These are phyloP conservation scores for Onychomys leucogaster DNA, from an alignment of 2,797 vertebrate species.

Conservation along the genomic window DNA sequence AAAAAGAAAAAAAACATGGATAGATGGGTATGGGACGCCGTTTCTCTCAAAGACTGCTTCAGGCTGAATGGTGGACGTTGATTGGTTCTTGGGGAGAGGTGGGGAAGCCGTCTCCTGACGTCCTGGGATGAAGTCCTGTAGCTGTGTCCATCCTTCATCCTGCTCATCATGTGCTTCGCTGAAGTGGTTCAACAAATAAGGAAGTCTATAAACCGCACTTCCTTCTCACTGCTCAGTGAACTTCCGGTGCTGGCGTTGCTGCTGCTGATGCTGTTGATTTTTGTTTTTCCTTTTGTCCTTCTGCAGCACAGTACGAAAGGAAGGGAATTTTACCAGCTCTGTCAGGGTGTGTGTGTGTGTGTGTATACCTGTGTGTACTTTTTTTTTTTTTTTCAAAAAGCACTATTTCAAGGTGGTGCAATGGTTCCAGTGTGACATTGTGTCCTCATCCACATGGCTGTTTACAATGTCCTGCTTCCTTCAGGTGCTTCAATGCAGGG, in stretches of 20 bases:
- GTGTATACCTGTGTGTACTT: background rate
- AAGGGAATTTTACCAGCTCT: background rate
- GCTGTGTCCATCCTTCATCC: too few species aligned
- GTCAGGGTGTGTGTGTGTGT: background rate
- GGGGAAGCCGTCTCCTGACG: too few species aligned
- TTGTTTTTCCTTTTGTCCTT: background rate
- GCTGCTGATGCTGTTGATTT: background rate
- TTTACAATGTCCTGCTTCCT: background rate
- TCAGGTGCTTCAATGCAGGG: background rate
- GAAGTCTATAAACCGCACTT: background rate
- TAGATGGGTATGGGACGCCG: too few species aligned
- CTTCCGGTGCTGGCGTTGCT: background rate
- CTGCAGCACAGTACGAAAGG: background rate
- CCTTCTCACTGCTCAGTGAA: background rate
- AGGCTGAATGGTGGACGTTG: too few species aligned
- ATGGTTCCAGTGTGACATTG: background rate
- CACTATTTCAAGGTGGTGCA: background rate
- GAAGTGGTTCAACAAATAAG: background rate
- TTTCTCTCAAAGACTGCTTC: too few species aligned
- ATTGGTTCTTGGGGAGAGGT: too few species aligned
- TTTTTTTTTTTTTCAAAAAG: background rate
- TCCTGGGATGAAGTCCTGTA: too few species aligned
- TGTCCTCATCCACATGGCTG: background rate
- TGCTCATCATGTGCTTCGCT: background rate
- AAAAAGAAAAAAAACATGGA: too few species aligned